Percentiles rank a stretch among this genome's conserved stretches.
Conservation (phyloP, 2,888 invertebrate species). For the Brachypalpus laphriformis region DNA sequence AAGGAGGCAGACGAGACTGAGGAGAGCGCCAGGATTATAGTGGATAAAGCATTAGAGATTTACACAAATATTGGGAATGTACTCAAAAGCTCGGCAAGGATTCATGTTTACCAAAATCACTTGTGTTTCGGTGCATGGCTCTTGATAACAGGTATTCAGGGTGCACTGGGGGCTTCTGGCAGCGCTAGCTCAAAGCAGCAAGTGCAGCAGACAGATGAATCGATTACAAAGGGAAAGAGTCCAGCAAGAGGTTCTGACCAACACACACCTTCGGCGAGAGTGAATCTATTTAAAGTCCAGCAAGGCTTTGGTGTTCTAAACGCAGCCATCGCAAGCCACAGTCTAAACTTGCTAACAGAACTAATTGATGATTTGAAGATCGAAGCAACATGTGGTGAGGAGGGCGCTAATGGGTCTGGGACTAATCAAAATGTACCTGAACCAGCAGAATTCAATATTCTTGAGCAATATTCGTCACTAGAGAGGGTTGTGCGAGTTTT, state of each 20-base stretch:
- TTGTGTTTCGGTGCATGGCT: slow-evolving; percentile 95
- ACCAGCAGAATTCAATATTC: slow-evolving; percentile 82
- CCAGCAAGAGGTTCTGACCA: slow-evolving; percentile 83
- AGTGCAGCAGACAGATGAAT: slow-evolving; percentile 68
- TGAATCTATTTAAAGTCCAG: slow-evolving; percentile 88
- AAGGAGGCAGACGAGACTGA: slow-evolving; percentile 90
- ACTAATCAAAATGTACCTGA: slow-evolving; percentile 76
- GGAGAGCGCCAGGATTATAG: slow-evolving; percentile 90
- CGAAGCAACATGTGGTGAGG: slow-evolving; percentile 80
- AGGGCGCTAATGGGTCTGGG: slow-evolving; percentile 56
- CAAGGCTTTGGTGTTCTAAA: slow-evolving; percentile 95
- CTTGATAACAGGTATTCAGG: slow-evolving; percentile 92
- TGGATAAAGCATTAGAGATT: slow-evolving; percentile 94
- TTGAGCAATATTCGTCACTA: slow-evolving; percentile 82
- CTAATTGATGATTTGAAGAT: slow-evolving; percentile 82
- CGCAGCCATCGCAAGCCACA: slow-evolving; percentile 93
- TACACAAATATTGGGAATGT: slow-evolving; percentile 91
- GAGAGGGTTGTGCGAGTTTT: slow-evolving; percentile 84
- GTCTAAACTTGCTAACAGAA: slow-evolving; percentile 86
- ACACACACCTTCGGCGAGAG: slow-evolving; percentile 84
- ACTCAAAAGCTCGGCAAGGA: slow-evolving; percentile 92
- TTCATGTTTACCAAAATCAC: slow-evolving; percentile 94
- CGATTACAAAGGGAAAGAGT: slow-evolving; percentile 81
- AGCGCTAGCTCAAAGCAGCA: slow-evolving; percentile 83
- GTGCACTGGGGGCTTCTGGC: slow-evolving; percentile 88